These are phyloP conservation scores for Fissipunctia ypsillon DNA, from an alignment of 2,888 invertebrate species.

Conservation along the genomic window DNA sequence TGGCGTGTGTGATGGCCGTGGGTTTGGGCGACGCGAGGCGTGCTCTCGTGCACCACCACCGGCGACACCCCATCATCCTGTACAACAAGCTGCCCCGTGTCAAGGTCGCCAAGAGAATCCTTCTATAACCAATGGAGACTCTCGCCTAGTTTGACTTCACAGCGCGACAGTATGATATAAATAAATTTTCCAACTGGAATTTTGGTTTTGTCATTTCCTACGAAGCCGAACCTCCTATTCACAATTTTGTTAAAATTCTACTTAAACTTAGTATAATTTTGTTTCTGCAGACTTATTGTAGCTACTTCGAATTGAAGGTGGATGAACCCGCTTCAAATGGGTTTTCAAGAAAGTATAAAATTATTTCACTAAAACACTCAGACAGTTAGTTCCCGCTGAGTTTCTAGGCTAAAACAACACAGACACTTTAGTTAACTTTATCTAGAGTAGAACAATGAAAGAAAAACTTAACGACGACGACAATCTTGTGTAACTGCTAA, in stretches of 20 bases:
- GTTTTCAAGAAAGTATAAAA: constrained; percentile 2
- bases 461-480: constrained; percentile 2
- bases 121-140: constrained; percentile 12
- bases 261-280: not conserved
- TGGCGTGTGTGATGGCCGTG: constrained; percentile 59
- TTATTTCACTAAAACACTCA: constrained; percentile 20
- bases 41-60: constrained; percentile 29
- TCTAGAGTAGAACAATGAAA: constrained; percentile 14
- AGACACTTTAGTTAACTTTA: constrained; percentile 16
- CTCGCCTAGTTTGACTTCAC: not conserved
- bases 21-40: constrained; percentile 32
- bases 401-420: constrained; percentile 23
- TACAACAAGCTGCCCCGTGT: constrained; percentile 50
- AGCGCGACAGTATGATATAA: constrained; percentile 17
- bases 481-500: constrained; percentile 28
- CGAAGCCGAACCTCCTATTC: not conserved
- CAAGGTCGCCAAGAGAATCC: constrained; percentile 41
- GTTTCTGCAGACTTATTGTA: not conserved
- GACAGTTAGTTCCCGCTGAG: constrained; percentile 24
- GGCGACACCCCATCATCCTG: constrained; percentile 56
- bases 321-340: not conserved
- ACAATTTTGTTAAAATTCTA: not conserved
- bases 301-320: not conserved
- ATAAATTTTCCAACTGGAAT: constrained; percentile 30
- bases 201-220: constrained; percentile 6